phyloP scores from a whole-genome alignment of 1,140 invertebrate species.

The Centruroides sculpturatus region DNA sequence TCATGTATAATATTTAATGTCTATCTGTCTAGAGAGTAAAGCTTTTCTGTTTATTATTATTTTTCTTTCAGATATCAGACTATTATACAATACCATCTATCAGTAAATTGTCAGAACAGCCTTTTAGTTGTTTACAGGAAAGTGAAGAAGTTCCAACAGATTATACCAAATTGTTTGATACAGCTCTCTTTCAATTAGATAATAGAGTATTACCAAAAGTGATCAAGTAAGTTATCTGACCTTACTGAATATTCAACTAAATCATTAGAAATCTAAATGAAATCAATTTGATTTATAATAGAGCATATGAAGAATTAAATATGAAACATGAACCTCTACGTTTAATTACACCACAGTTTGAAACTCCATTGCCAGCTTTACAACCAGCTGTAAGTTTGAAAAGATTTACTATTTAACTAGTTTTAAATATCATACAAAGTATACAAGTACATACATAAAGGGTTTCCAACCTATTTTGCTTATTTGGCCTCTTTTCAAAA shows the following conservation, averaged over 20 bases:
- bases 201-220: conserved; percentile 68
- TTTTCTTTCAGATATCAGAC: conserved; percentile 46
- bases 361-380: conserved; percentile 84
- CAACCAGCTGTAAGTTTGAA: conserved; percentile 66
- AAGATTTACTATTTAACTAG: no score
- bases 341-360: conserved; percentile 91
- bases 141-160: conserved; percentile 59
- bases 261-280: no score
- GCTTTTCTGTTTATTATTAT: background rate
- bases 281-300: background rate
- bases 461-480: no score
- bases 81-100: conserved; percentile 85
- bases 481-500: no score
- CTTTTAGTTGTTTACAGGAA: conserved; percentile 74
- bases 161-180: conserved; percentile 71
- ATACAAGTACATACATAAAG: no score
- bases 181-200: conserved; percentile 74
- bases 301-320: conserved; percentile 64
- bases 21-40: background rate
- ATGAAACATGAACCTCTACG: conserved; percentile 83
- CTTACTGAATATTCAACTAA: conserved; percentile 7
- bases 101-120: conserved; percentile 58
- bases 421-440: no score
- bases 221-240: conserved; percentile 37
- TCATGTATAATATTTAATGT: no score